Base-by-base conservation (phyloP, 2,888 invertebrate genomes). In the Nomada lathburiana region DNA sequence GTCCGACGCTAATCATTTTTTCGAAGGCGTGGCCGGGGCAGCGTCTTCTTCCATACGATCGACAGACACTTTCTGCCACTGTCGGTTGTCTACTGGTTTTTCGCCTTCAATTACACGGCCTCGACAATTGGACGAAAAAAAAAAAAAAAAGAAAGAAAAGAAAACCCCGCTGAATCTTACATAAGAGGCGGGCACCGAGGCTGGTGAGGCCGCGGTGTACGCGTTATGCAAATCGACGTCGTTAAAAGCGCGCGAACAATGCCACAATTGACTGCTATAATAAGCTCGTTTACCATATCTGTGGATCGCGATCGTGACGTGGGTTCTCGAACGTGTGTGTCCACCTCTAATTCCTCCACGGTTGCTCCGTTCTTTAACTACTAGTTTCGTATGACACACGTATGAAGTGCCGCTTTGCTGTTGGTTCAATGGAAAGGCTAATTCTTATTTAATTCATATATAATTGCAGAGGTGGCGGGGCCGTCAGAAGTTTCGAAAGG, bases 161-260 rank as follows among this genome's bases (percentile, higher is more conserved):
- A 18, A 53, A 20, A 53, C 20, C n/a, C 53, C n/a, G 5, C n/a
- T 16, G 4, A 26, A 50, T 65, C 53, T 76, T 80, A 57, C 50
- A 16, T 74, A 82, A 77, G 77, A 20, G 44, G 55, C 64, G 53
- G 52, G 57, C 26, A 26, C 59, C 59, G 47, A 53, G 26, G 60
- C n/a, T 20, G 75, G 68, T 72, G 80, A 84, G 81, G 83, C 82
- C 86, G 80, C 84, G 80, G 47, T 23, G 62, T 44, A 60, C 76
- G 84, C 84, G 80, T 88, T 86, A 86, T 87, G 86, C 78, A 86
- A 85, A 90, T 85, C 75, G 59, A 73, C 76, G 77, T 85, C 76
- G 79, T 86, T 81, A 80, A 76, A 86, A 57, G 63, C 68, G 75
- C 70, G 76, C 80, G 85, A 89, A 89, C 88, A 88, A 86, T 88